Evolutionary conservation across 2,888 invertebrate genomes (phyloP).

Genomic region (Yponomeuta cagnagella): DNA sequence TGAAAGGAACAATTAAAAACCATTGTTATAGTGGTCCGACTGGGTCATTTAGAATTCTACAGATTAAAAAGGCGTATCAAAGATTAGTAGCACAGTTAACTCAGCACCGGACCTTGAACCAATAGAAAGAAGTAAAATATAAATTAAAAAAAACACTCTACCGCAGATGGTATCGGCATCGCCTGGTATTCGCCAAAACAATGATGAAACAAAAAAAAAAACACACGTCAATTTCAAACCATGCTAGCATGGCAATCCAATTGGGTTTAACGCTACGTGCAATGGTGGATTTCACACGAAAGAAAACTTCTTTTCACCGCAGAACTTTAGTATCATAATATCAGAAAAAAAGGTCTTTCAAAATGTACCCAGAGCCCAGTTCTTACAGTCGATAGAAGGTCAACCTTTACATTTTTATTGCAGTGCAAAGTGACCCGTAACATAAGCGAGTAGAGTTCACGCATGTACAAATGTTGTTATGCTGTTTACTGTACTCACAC

Average conservation of each 20-base stretch:
- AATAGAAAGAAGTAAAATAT: constrained; percentile 32
- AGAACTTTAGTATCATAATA: no score
- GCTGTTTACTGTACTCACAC: no score
- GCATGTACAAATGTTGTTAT: no score
- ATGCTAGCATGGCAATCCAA: constrained; percentile 46
- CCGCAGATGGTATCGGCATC: constrained; percentile 82
- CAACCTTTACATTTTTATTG: no score
- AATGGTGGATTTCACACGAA: not conserved
- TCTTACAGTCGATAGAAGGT: no score
- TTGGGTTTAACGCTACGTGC: constrained; percentile 6
- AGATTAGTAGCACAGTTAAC: constrained; percentile 20
- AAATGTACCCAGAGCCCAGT: not conserved
- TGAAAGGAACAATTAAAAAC: no score
- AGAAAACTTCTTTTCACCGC: not conserved
- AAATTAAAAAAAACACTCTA: constrained; percentile 74
- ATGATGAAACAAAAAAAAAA: constrained; percentile 65
- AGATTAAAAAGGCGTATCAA: not conserved
- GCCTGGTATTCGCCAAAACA: constrained; percentile 75
- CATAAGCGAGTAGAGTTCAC: no score
- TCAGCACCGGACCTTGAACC: constrained; percentile 37
- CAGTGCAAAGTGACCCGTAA: no score
- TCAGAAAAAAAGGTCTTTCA: not conserved
- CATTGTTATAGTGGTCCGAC: no score
- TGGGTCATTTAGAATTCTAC: no score
- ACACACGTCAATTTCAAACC: constrained; percentile 52